Conservation (phyloP, 1,140 invertebrate genomes). For the Brachionus plicatilis region DNA sequence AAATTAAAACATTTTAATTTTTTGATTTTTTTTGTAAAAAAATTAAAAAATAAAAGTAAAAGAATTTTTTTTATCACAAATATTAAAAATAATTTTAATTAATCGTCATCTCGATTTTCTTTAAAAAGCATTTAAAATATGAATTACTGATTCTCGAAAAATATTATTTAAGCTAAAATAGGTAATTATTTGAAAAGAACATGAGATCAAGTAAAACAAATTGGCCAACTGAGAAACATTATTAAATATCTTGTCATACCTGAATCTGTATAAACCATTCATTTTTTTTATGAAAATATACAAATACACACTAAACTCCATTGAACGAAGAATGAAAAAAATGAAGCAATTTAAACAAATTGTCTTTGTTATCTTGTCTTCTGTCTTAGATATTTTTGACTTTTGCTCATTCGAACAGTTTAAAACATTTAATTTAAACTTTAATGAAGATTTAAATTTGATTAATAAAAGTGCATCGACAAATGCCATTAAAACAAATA, state of each 20-base stretch:
- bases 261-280: background rate
- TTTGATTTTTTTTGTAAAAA: too few species aligned
- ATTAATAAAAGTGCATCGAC: background rate
- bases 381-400: background rate
- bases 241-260: background rate
- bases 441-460: background rate
- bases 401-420: background rate
- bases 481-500: background rate
- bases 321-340: background rate
- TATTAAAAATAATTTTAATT: too few species aligned
- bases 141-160: background rate
- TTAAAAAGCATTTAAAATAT: background rate
- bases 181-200: background rate
- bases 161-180: background rate
- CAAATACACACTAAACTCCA: background rate
- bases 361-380: background rate
- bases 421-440: background rate
- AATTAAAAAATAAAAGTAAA: too few species aligned
- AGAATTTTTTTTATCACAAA: too few species aligned
- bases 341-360: background rate
- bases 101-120: background rate
- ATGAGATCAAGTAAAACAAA: background rate
- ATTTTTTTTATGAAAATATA: background rate
- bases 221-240: background rate
- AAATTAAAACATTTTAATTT: too few species aligned